phyloP scores from a whole-genome alignment of 1,140 invertebrate genomes.

The Phocides pigmalion region DNA sequence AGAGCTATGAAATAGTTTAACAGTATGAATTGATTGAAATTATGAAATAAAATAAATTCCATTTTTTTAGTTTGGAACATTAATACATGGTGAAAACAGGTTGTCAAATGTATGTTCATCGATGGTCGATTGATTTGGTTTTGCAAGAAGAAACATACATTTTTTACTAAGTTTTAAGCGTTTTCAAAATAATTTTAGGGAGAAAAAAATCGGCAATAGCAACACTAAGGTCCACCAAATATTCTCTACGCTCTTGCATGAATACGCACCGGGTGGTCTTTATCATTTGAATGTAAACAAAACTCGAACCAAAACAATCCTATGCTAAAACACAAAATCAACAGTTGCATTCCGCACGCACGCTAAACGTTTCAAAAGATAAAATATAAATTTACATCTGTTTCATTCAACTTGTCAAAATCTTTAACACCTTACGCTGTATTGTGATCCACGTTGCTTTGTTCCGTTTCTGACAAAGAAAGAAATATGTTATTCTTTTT shows the following conservation, averaged over 20 bases:
- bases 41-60: no score
- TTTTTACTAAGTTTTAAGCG: no score
- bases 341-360: constrained; percentile 42
- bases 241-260: constrained; percentile 44
- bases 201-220: not conserved
- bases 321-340: constrained; percentile 73
- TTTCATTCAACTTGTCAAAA: constrained; percentile 22
- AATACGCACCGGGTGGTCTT: constrained; percentile 74
- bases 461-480: constrained; percentile 13
- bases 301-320: constrained; percentile 62
- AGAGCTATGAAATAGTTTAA: no score
- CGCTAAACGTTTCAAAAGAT: constrained; percentile 19
- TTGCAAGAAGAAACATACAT: no score
- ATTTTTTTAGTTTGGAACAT: no score
- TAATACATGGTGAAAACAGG: no score
- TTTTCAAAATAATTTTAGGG: no score
- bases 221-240: constrained; percentile 39
- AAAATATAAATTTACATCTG: constrained; percentile 6
- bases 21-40: no score
- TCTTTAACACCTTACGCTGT: constrained; percentile 16
- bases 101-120: no score
- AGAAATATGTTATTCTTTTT: not conserved
- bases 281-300: constrained; percentile 80
- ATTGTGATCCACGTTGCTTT: constrained; percentile 9
- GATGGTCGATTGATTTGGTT: no score